Conservation (phyloP, 2,113 vertebrate species). For the Sporophila hypoxantha region DNA sequence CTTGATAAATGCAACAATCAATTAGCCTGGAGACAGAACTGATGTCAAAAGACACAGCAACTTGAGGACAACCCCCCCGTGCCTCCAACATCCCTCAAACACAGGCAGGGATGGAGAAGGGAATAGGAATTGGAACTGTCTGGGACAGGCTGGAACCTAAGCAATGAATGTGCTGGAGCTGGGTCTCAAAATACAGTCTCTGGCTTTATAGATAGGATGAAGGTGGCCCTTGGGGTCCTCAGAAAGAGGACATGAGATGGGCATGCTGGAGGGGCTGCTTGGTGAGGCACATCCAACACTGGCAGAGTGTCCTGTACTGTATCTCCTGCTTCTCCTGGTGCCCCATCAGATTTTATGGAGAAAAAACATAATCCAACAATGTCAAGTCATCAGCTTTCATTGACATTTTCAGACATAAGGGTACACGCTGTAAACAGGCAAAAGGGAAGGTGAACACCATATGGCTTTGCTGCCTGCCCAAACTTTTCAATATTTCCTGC, state of each 20-base stretch:
- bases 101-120: not conserved
- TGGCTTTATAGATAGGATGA: not conserved
- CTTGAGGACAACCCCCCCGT: not conserved
- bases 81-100: not conserved
- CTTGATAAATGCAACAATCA: not conserved
- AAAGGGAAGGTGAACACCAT: not conserved
- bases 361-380: not conserved
- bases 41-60: not conserved
- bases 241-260: not conserved
- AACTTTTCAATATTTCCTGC: rapidly evolving
- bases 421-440: not conserved
- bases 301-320: not conserved
- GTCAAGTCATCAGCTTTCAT: not conserved
- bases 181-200: not conserved
- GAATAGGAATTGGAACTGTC: not conserved
- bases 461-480: rapidly evolving
- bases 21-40: not conserved
- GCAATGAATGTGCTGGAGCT: not conserved
- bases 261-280: not conserved
- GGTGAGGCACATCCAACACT: not conserved
- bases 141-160: not conserved
- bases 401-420: not conserved
- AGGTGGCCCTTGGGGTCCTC: not conserved
- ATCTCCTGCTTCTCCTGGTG: rapidly evolving
- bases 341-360: not conserved